These are phyloP conservation scores for Cheilinus undulatus DNA, from an alignment of 2,113 vertebrate genomes.

Conservation along the genomic window DNA sequence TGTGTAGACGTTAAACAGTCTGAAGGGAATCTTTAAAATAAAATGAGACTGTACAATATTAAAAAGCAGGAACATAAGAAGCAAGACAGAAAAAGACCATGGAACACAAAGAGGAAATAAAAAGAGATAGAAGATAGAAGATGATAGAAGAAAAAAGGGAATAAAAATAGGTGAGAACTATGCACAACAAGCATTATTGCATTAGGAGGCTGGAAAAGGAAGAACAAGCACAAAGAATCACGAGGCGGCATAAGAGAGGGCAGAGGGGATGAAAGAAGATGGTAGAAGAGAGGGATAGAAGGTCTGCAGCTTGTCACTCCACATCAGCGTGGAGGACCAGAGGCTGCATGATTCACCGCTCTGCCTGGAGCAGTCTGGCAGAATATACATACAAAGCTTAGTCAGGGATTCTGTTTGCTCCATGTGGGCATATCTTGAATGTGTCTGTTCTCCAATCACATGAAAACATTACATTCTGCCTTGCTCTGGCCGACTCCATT, in stretches of 20 bases:
- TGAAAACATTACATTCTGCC: background rate
- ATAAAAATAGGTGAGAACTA: background rate
- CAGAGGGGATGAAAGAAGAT: background rate
- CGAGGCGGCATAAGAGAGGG: background rate
- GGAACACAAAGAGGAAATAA: background rate
- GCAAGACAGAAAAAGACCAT: background rate
- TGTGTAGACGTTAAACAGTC: too few relatives aligned
- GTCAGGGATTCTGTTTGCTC: conserved; percentile 34
- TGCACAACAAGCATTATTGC: background rate
- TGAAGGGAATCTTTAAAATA: too few relatives aligned
- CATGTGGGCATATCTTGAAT: conserved; percentile 15
- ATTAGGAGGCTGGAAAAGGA: background rate
- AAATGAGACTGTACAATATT: background rate
- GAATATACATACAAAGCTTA: conserved; percentile 22
- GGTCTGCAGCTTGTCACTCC: conserved; percentile 45
- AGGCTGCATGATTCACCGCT: conserved; percentile 51
- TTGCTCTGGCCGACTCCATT: background rate
- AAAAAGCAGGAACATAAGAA: background rate
- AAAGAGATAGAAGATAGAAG: background rate
- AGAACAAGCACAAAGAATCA: background rate
- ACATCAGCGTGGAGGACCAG: conserved; percentile 23
- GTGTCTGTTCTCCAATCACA: background rate
- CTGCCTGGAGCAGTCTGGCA: conserved; percentile 22
- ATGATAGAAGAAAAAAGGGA: too few relatives aligned
- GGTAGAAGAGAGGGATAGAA: background rate